A percentile compares a stretch with the other conserved stretches of the same genome.
Conservation (phyloP, 2,797 vertebrate genomes). For the Staurois parvus region DNA sequence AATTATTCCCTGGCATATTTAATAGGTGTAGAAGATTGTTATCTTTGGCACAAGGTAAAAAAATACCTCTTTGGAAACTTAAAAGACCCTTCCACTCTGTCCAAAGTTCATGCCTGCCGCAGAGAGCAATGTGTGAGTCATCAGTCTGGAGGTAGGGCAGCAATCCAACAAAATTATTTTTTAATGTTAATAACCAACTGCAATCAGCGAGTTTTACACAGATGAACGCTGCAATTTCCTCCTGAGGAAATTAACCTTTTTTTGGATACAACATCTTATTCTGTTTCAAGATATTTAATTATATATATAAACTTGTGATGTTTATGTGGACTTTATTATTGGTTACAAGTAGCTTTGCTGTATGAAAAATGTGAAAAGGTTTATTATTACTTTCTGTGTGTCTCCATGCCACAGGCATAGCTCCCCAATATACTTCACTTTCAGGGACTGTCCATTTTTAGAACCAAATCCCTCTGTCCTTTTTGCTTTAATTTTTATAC, state of each 20-base stretch:
- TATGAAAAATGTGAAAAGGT: too few species aligned
- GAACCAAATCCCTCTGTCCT: too few species aligned
- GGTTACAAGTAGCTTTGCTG: too few species aligned
- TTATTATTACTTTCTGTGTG: too few species aligned
- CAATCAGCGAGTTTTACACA: conserved; percentile 22
- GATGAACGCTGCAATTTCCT: conserved; percentile 26
- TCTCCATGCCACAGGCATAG: too few species aligned
- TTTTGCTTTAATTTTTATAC: too few species aligned
- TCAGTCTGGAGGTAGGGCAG: conserved; percentile 38
- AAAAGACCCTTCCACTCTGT: conserved; percentile 42
- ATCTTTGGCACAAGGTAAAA: conserved; percentile 58
- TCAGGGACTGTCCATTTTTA: too few species aligned
- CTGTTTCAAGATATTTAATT: conserved; percentile 7
- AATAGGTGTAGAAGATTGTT: conserved; percentile 62
- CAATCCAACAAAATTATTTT: conserved; percentile 42
- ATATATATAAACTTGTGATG: not conserved
- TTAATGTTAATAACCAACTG: conserved; percentile 41
- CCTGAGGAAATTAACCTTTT: conserved; percentile 31
- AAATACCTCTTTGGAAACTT: conserved; percentile 50
- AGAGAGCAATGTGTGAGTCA: conserved; percentile 48
- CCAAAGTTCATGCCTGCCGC: conserved; percentile 42
- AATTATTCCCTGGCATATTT: conserved; percentile 61
- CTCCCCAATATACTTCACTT: too few species aligned
- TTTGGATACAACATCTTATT: conserved; percentile 2
- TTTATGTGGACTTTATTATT: too few species aligned